Evolutionary conservation across 2,888 invertebrate species (phyloP), one percentile per base, ranked within the genome.

Genomic region (Cinara cedri): DNA sequence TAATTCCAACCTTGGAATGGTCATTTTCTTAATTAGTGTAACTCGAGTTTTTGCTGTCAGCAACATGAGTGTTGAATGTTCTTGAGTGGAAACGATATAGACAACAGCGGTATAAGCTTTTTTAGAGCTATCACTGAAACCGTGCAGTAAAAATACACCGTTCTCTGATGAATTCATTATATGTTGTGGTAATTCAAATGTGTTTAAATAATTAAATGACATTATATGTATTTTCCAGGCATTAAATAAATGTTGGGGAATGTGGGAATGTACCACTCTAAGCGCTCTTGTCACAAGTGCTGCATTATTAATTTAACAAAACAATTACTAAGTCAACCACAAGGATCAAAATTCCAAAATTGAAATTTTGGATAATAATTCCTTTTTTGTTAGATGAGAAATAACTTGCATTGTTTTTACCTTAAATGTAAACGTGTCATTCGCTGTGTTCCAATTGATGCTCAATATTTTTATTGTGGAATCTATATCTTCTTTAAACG

Each of bases 371-470:
- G 57, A 60, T 14, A 60, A 26, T 26, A 60, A 2, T 3, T 11
- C 11, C 11, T 24, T 11, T 60, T 60, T 60, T 13, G 57, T 60
- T 60, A 60, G 24, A 26, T 21, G 21, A 19, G n/a, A 19, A 2
- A 19, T 21, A 19, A 21, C n/a, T 2, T 55, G n/a, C 55, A 55
- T 21, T 13, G 16, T 3, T 34, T 60, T 24, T 21, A 81, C 78
- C 51, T 19, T 44, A 24, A 82, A 81, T n/a, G 71, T 78, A 19
- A 83, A 82, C 2, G 13, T 21, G 76, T 83, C 82, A 21, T 49
- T 42, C 4, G 19, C 49, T 14, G 82, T 72, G 26, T 80, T 42
- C 83, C 83, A 83, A 62, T 81, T 80, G 14, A 83, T 49, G 4
- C 82, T 82, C 57, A 83, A 70, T 6, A 82, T 80, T 70, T 82